Base-by-base conservation (phyloP, 2,888 invertebrate genomes). In the Platycheirus rosarum region DNA sequence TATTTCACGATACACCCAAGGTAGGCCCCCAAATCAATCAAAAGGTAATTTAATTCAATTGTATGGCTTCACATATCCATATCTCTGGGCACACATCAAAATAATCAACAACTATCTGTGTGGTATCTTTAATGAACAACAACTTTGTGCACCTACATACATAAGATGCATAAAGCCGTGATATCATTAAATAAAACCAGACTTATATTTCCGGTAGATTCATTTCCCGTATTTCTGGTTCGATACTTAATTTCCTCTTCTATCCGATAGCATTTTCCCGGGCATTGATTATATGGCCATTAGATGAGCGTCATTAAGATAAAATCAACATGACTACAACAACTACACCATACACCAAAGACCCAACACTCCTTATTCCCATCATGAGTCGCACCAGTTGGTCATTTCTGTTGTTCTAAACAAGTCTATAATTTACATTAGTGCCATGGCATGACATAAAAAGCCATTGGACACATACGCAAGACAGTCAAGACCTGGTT, bases 211-310 rank as follows among this genome's bases (percentile, higher is more conserved):
- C 79, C 79, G 79, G 79, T 57, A 62, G 29, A 53, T 26, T 62
- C 57, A 65, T 75, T 75, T 79, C 79, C 74, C 79, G 79, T 79
- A 79, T 79, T 79, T 70, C 79, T 75, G 75, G 69, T 70, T 75
- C 69, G 63, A 60, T 49, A 29, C 48, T 13, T 44, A 44, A 35
- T 51, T 57, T 48, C 42, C 32, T 44, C 29, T 40, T 40, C 40
- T 35, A 26, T 26, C 23, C 14, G 23, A 57, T 29, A 44, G 23
- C 7, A 14, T 9, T 51, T 32, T 32, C 5, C 11, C 16, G 18
- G 18, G 11, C 57, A 60, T 60, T 44, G 60, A 60, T 60, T 60
- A 42, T 44, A 60, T 32, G 29, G 46, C 49, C 62, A 74, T 79
- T 65, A 69, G 63, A 69, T 65, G 75, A 70, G 29, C 53, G 60